Percentiles rank a stretch among this genome's conserved stretches.
These are phyloP conservation scores for Cheumatopsyche charites DNA, from an alignment of 1,140 invertebrate genomes.

Conservation along the genomic window DNA sequence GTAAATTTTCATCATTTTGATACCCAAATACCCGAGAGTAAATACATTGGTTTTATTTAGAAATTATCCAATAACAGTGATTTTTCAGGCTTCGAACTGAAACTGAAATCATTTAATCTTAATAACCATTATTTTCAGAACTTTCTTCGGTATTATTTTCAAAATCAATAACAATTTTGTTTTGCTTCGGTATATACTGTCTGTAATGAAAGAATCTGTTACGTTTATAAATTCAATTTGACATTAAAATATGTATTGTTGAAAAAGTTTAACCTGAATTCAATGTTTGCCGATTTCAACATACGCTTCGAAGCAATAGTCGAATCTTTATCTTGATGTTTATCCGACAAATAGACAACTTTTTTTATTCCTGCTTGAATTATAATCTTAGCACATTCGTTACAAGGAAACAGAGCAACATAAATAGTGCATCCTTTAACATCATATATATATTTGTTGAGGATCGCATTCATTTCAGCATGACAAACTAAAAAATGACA, in stretches of 20 bases:
- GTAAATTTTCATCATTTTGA: too few species aligned
- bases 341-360: constrained; percentile 83
- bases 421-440: constrained; percentile 84
- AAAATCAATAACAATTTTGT: constrained; percentile 74
- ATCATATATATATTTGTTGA: constrained; percentile 85
- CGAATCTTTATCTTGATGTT: constrained; percentile 70
- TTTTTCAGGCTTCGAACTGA: too few species aligned
- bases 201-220: constrained; percentile 57
- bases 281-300: constrained; percentile 77
- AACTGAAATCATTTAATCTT: too few species aligned
- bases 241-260: background rate
- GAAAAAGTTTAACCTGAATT: constrained; percentile 58
- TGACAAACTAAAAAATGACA: constrained; percentile 82
- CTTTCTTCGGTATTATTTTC: constrained; percentile 52
- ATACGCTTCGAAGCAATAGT: constrained; percentile 79
- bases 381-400: constrained; percentile 97
- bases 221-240: background rate
- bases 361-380: constrained; percentile 90
- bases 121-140: background rate
- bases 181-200: constrained; percentile 68
- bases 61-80: too few species aligned
- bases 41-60: too few species aligned
- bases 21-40: too few species aligned
- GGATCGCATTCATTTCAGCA: constrained; percentile 95
- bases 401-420: constrained; percentile 90